Percentiles rank a stretch among this genome's conserved stretches.
Evolutionary conservation across 1,140 invertebrate genomes (phyloP).

Genomic region (Delia radicum): DNA sequence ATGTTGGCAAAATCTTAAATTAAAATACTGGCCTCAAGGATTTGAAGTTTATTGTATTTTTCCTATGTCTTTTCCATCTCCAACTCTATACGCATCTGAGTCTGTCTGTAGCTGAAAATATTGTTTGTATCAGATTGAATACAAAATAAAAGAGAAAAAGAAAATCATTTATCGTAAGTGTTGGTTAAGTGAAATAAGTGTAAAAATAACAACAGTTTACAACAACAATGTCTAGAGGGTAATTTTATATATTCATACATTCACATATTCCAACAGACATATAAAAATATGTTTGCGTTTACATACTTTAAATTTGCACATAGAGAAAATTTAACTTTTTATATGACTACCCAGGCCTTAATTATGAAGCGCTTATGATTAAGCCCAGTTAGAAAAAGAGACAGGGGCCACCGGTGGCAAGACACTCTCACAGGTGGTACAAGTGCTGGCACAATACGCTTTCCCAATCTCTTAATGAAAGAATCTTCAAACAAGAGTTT

Average conservation of each 20-base stretch:
- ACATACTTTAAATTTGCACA: too few relatives aligned
- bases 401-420: too few relatives aligned
- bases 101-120: neutral
- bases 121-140: neutral
- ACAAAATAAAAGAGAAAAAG: neutral
- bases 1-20: conserved; percentile 18
- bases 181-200: conserved; percentile 18
- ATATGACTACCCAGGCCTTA: too few relatives aligned
- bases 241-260: neutral
- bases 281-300: too few relatives aligned
- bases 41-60: neutral
- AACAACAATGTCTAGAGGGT: neutral
- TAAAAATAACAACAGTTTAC: conserved; percentile 20
- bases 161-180: conserved; percentile 18
- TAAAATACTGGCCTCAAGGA: conserved; percentile 23
- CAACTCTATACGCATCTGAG: neutral
- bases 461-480: too few relatives aligned
- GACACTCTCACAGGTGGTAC: too few relatives aligned
- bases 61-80: neutral
- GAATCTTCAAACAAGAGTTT: too few relatives aligned
- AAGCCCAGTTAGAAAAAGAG: too few relatives aligned
- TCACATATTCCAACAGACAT: too few relatives aligned
- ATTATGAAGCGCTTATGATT: too few relatives aligned
- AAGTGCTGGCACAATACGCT: too few relatives aligned
- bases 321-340: too few relatives aligned